Percentiles rank a stretch among this genome's conserved stretches.
Evolutionary conservation across 2,797 vertebrate species (phyloP).

Genomic region (Pyrocephalus nanus): DNA sequence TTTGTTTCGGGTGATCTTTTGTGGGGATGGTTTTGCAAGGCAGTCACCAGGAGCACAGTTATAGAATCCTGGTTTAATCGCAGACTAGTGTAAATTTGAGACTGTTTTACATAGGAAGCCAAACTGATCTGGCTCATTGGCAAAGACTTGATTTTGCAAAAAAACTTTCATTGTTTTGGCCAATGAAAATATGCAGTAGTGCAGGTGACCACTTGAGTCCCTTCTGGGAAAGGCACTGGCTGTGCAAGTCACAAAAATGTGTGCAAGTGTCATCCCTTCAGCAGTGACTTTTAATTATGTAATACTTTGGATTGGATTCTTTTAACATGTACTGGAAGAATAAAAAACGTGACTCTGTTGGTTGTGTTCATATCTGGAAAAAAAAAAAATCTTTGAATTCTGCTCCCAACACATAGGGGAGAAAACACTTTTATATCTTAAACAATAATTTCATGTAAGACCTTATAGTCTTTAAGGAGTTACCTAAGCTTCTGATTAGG

Average conservation of each 20-base stretch:
- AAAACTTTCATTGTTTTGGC: not conserved
- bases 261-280: not conserved
- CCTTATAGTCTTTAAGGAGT: not conserved
- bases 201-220: not conserved
- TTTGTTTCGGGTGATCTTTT: not conserved
- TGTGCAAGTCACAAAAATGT: not conserved
- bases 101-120: not conserved
- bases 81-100: not conserved
- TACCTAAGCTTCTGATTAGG: not conserved
- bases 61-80: conserved; percentile 27
- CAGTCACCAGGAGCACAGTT: conserved; percentile 14
- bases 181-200: not conserved
- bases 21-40: not conserved
- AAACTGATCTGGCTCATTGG: not conserved
- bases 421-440: not conserved
- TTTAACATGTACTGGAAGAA: not conserved
- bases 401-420: not conserved
- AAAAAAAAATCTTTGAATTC: not conserved
- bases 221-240: not conserved
- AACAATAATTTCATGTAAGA: not conserved
- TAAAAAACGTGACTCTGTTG: not conserved
- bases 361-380: not conserved
- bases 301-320: not conserved
- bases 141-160: not conserved
- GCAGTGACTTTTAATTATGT: not conserved